A percentile compares a stretch with the other conserved stretches of the same genome.
These are phyloP conservation scores for Trissolcus basalis DNA, from an alignment of 1,140 invertebrate genomes.

Conservation along the genomic window DNA sequence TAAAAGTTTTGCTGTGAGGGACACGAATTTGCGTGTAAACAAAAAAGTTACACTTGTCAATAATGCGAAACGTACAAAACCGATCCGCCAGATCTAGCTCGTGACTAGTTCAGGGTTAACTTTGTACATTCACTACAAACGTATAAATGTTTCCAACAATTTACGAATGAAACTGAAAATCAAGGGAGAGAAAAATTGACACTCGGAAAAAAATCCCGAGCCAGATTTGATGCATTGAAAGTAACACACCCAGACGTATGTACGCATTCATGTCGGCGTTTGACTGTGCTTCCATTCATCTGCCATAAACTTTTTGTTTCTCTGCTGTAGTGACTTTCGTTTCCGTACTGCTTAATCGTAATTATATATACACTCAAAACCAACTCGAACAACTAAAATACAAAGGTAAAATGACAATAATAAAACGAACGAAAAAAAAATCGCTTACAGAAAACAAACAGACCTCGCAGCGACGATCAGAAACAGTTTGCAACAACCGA, in stretches of 20 bases:
- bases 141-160: conserved; percentile 42
- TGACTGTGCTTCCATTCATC: conserved; percentile 59
- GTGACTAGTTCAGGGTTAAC: conserved; percentile 49
- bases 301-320: conserved; percentile 57
- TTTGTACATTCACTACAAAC: conserved; percentile 27
- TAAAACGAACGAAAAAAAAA: conserved; percentile 3
- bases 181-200: conserved; percentile 34
- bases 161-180: conserved; percentile 46
- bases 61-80: conserved; percentile 5
- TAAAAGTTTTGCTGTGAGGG: background rate
- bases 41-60: too few species aligned
- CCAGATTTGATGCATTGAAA: conserved; percentile 28
- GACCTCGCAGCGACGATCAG: too few species aligned
- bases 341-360: conserved; percentile 58
- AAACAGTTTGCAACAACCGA: too few species aligned
- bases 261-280: conserved; percentile 28
- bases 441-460: background rate
- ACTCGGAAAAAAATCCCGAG: conserved; percentile 17
- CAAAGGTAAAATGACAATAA: background rate
- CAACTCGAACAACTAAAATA: conserved; percentile 23
- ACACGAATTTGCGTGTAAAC: conserved; percentile 18
- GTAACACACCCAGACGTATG: conserved; percentile 42
- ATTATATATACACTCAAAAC: conserved; percentile 55
- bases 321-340: conserved; percentile 59
- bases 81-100: conserved; percentile 36